Conservation (phyloP, 2,888 invertebrate genomes). For the Epirrhoe tristata region DNA sequence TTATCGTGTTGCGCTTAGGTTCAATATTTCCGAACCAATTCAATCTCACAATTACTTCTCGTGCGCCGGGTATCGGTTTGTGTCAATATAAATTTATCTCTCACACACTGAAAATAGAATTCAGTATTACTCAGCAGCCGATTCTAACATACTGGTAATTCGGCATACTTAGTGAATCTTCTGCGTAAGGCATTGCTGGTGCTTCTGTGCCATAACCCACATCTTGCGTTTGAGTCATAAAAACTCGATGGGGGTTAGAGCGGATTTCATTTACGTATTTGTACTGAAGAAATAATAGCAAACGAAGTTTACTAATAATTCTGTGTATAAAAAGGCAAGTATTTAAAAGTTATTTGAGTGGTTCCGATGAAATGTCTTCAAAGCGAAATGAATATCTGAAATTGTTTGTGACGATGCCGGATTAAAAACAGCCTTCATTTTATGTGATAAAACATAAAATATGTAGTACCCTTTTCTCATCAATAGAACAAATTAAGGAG, state of each 20-base stretch:
- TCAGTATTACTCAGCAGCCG: background rate
- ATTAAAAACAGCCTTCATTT: background rate
- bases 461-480: no score
- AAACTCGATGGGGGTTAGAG: slow-evolving; percentile 12
- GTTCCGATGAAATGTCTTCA: background rate
- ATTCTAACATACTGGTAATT: background rate
- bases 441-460: no score
- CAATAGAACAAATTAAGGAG: no score
- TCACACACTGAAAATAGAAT: slow-evolving; percentile 5
- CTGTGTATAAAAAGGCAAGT: background rate
- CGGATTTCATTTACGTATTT: slow-evolving; percentile 8
- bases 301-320: slow-evolving; percentile 1
- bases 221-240: slow-evolving; percentile 10
- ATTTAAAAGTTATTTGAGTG: background rate
- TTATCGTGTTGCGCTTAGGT: slow-evolving; percentile 10
- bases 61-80: background rate
- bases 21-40: slow-evolving; percentile 4
- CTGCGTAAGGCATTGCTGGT: background rate
- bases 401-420: background rate
- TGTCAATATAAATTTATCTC: slow-evolving; percentile 7
- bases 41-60: background rate
- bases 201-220: slow-evolving; percentile 4
- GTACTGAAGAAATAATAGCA: background rate
- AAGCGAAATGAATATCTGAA: background rate
- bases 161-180: slow-evolving; percentile 3